phyloP scores from a whole-genome alignment of 2,113 vertebrate genomes.

The Hyperopisus bebe region DNA sequence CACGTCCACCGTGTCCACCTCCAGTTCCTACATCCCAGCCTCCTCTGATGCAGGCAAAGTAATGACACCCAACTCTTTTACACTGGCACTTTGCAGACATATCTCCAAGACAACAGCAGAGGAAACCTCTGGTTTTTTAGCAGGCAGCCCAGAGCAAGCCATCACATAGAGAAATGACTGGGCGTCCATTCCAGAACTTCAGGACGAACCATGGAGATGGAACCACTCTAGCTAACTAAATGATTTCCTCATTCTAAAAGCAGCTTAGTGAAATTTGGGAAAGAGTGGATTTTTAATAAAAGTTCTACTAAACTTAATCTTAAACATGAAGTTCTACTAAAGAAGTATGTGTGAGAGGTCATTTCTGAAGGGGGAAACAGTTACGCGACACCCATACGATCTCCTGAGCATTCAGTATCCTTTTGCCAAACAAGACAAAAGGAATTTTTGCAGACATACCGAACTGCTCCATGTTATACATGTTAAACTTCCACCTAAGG shows the following conservation, averaged over 20 bases:
- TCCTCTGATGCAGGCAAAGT: neutral
- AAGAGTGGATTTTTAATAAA: neutral
- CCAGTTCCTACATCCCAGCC: neutral
- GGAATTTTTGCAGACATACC: neutral
- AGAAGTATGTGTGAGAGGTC: neutral
- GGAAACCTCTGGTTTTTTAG: slow-evolving; percentile 5
- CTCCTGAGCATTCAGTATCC: neutral
- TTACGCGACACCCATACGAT: neutral
- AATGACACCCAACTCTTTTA: neutral
- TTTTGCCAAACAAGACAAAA: neutral
- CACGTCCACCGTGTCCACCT: too few species aligned
- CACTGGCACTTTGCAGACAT: neutral
- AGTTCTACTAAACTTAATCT: too few species aligned
- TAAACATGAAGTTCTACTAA: too few species aligned
- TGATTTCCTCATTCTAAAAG: neutral
- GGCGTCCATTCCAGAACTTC: slow-evolving; percentile 17
- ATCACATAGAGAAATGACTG: slow-evolving; percentile 5
- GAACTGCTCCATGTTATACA: neutral
- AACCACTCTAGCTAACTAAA: neutral
- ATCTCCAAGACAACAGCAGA: neutral
- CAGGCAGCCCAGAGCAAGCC: neutral
- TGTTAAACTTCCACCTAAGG: neutral
- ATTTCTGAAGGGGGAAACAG: neutral
- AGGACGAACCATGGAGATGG: neutral
- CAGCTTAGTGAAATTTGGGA: neutral